Evolutionary conservation across 2,888 invertebrate species (phyloP), one percentile per base, ranked within the genome.

Genomic region (Meloe dianella): DNA sequence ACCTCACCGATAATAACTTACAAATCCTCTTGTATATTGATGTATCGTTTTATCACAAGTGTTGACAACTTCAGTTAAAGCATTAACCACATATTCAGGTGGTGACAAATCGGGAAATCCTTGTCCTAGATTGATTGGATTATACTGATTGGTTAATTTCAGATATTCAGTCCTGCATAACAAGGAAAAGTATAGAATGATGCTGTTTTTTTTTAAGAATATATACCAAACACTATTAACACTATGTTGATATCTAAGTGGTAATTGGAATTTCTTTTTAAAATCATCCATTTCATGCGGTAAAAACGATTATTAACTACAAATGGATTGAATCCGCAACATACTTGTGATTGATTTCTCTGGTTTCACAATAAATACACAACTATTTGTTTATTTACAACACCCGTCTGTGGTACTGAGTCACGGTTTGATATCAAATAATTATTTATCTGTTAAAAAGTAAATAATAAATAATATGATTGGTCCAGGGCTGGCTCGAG

Each of bases 141-240:
- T 94, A 80, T 94, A 88, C 71, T 97, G 90, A 57, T 89, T 82
- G 1, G 94, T 93, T 63, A 98, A 82, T 71, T 91, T 89, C 67
- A 92, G 93, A 81, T 96, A 97, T 82, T 97, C 97, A 60, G 95
- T 94, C 97, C 97, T 96, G 77, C n/a, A n/a, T n/a, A n/a, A n/a
- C n/a, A 29, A 75, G 61, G 7, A 22, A 22, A 17, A 41, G 4
- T 12, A 35, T 35, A 12, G 14, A 12, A 14, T 35, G 1, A 3
- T 35, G 12, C 14, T 35, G 12, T 12, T 1, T 17, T 2, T 17
- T 41, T n/a, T n/a, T 41, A 1, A 17, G 8, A 7, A 41, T 5
- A 51, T 10, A 0, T 51, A 51, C 47, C 54, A 54, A 24, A 54
- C 54, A 24, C 14, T 54, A 54, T 22, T 54, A 22, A 24, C 54